Conservation (phyloP, 2,888 invertebrate species). For the Odontocerum albicorne region DNA sequence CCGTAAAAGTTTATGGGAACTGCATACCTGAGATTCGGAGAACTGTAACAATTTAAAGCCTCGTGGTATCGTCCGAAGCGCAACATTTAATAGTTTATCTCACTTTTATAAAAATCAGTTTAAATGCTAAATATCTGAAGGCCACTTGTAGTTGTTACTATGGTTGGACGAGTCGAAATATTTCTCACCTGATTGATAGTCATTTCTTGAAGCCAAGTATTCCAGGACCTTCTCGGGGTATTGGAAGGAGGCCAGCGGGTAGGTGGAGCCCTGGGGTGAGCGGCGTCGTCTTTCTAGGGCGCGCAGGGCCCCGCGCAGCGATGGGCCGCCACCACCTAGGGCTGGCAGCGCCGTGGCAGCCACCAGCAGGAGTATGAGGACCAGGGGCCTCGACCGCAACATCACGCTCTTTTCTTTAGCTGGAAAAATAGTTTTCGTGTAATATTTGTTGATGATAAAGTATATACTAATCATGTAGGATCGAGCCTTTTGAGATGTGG, state of each 20-base stretch:
- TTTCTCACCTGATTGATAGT: constrained; percentile 25
- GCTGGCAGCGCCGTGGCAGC: constrained; percentile 40
- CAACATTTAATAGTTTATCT: background rate
- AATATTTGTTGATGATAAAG: too few relatives aligned
- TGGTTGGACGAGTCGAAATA: background rate
- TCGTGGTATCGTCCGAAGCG: too few relatives aligned
- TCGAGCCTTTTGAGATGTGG: too few relatives aligned
- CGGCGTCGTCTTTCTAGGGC: constrained; percentile 57
- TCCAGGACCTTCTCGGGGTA: constrained; percentile 27
- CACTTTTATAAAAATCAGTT: background rate
- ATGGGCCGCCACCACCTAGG: constrained; percentile 42
- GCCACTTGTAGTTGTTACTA: background rate
- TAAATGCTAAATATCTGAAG: background rate
- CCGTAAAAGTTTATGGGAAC: too few relatives aligned
- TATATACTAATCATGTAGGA: too few relatives aligned
- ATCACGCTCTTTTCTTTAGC: constrained; percentile 1
- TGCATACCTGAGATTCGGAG: too few relatives aligned
- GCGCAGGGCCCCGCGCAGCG: constrained; percentile 56
- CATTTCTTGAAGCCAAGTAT: constrained; percentile 20
- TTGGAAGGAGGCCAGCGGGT: constrained; percentile 29
- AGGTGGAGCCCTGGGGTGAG: constrained; percentile 39
- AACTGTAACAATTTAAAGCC: too few relatives aligned
- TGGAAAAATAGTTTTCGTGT: background rate
- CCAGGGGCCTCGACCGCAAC: constrained; percentile 12
- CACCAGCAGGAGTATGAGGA: constrained; percentile 41